phyloP scores from a whole-genome alignment of 1,140 invertebrate genomes.

The Capitella teleta region DNA sequence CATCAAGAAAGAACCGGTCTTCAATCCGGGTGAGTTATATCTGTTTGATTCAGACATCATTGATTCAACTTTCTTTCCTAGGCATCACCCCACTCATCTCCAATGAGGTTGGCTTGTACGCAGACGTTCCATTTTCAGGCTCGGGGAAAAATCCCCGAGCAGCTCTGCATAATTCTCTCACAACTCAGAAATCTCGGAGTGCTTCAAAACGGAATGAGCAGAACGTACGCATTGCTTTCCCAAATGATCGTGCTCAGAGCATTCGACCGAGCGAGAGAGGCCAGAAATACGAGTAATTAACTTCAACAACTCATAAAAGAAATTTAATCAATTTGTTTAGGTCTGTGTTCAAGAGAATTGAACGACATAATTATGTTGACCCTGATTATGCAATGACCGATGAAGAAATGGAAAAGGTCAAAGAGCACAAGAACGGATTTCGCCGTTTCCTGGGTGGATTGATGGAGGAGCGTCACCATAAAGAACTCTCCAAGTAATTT shows the following conservation, averaged over 20 bases:
- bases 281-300: conserved; percentile 33
- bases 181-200: conserved; percentile 23
- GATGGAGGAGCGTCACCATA: conserved; percentile 20
- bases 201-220: conserved; percentile 11
- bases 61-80: conserved; percentile 14
- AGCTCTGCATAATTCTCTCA: conserved; percentile 25
- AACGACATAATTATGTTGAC: conserved; percentile 36
- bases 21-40: conserved; percentile 26
- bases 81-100: conserved; percentile 38
- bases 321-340: conserved; percentile 17
- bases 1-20: conserved; percentile 25
- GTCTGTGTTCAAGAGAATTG: conserved; percentile 31
- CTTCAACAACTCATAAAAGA: too few relatives aligned
- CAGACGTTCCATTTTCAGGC: conserved; percentile 27
- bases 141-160: conserved; percentile 22
- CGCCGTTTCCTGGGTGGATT: conserved; percentile 23
- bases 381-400: conserved; percentile 38
- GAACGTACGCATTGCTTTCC: conserved; percentile 31
- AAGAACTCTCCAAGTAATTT: not conserved
- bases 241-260: conserved; percentile 39
- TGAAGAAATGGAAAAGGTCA: conserved; percentile 20
- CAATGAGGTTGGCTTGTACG: conserved; percentile 41
- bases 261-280: conserved; percentile 30
- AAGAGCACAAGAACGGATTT: conserved; percentile 26
- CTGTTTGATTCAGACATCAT: not conserved